Evolutionary conservation across 2,797 vertebrate species (phyloP).

Genomic region (Agapornis canus): DNA sequence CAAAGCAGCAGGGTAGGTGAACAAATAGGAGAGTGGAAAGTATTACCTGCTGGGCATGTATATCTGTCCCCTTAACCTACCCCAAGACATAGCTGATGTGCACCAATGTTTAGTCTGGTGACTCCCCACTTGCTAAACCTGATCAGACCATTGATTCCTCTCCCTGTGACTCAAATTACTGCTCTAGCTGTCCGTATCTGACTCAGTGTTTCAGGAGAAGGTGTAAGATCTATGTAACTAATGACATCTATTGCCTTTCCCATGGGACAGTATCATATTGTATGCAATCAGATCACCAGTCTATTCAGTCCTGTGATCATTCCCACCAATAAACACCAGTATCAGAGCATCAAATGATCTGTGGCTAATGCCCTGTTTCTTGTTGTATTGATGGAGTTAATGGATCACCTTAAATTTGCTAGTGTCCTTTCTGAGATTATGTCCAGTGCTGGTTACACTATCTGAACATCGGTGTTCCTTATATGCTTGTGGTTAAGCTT

Average conservation of each 20-base stretch:
- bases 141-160: not conserved
- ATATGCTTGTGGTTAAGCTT: not conserved
- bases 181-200: not conserved
- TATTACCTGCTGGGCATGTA: not conserved
- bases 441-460: not conserved
- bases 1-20: conserved; percentile 18
- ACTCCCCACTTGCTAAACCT: not conserved
- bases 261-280: not conserved
- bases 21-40: not conserved
- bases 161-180: not conserved
- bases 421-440: not conserved
- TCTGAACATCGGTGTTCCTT: not conserved
- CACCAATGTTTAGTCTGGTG: not conserved
- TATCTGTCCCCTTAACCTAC: not conserved
- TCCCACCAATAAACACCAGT: not conserved
- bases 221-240: not conserved
- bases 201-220: not conserved
- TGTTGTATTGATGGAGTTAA: not conserved
- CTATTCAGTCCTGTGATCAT: not conserved
- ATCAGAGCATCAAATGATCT: not conserved
- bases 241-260: not conserved
- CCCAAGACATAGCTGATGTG: not conserved
- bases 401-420: not conserved
- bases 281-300: not conserved
- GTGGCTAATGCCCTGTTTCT: not conserved